Percentiles rank a stretch among this genome's conserved stretches.
These are phyloP conservation scores for Hydriomena furcata DNA, from an alignment of 2,888 invertebrate genomes.

Conservation along the genomic window DNA sequence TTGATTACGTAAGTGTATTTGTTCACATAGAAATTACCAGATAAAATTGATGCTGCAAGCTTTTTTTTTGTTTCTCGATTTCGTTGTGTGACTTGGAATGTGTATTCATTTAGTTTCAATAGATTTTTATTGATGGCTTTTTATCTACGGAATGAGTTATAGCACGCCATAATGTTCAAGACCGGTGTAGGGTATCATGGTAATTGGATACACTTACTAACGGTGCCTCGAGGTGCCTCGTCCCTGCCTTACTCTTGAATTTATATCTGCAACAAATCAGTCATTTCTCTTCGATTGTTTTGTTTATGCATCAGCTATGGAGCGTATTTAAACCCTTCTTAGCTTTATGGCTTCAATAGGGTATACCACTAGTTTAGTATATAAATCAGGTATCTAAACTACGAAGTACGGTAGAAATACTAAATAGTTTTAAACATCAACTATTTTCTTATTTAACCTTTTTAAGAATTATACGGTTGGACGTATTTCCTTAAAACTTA, in stretches of 20 bases:
- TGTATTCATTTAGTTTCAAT: constrained; percentile 23
- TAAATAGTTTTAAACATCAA: too few species aligned
- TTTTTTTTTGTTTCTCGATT: constrained; percentile 4
- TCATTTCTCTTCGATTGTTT: constrained; percentile 8
- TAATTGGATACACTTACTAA: constrained; percentile 78
- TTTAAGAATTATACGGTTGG: constrained; percentile 31
- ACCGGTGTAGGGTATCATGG: constrained; percentile 63
- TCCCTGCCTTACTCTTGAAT: constrained; percentile 62
- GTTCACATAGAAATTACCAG: neutral
- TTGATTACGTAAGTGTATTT: constrained; percentile 14
- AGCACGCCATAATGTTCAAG: constrained; percentile 49
- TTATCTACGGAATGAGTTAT: constrained; percentile 48
- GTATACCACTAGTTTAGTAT: too few species aligned
- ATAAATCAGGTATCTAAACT: too few species aligned
- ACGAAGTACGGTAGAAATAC: too few species aligned
- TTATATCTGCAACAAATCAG: constrained; percentile 73
- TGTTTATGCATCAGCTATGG: too few species aligned
- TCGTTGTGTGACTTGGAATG: constrained; percentile 1
- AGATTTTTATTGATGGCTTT: constrained; percentile 43
- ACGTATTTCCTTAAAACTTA: constrained; percentile 45
- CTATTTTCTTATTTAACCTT: constrained; percentile 15
- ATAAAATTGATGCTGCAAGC: constrained; percentile 7
- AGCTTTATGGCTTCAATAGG: too few species aligned
- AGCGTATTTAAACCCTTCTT: too few species aligned
- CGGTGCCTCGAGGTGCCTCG: constrained; percentile 67